A percentile compares a stretch with the other conserved stretches of the same genome.
These are phyloP conservation scores for Cryptus armator DNA, from an alignment of 2,888 invertebrate species.

Conservation along the genomic window DNA sequence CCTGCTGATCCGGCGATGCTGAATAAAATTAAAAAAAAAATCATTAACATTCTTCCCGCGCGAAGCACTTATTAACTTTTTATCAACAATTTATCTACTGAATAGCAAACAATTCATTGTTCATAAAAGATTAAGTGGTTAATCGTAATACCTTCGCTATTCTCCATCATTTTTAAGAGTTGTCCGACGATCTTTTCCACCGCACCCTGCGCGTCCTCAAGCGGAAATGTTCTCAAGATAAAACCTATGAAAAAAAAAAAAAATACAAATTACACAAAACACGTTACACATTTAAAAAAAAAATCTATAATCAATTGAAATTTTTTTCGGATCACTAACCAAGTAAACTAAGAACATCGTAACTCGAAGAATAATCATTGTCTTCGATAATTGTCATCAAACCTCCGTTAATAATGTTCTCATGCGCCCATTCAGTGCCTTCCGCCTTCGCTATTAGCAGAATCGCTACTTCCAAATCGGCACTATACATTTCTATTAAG, in stretches of 20 bases:
- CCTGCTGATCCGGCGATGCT: conserved; percentile 78
- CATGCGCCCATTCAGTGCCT: conserved; percentile 82
- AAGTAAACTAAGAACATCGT: conserved; percentile 77
- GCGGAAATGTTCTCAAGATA: conserved; percentile 78
- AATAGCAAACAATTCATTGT: not conserved
- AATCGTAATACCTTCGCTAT: conserved; percentile 74
- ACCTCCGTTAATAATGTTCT: conserved; percentile 80
- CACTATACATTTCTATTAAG: conserved; percentile 71
- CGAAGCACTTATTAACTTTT: too few relatives aligned
- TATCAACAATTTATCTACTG: too few relatives aligned
- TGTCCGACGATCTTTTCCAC: conserved; percentile 76
- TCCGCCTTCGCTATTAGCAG: conserved; percentile 84
- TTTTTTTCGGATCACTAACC: conserved; percentile 70
- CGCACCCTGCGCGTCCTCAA: conserved; percentile 67
- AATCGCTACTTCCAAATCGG: conserved; percentile 78
- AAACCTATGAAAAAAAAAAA: conserved; percentile 74
- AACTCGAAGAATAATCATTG: conserved; percentile 73
- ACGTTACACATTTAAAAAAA: conserved; percentile 10
- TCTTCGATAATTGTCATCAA: conserved; percentile 77
- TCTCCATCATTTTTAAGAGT: conserved; percentile 76
- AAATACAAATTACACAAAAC: not conserved
- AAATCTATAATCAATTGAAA: conserved; percentile 11
- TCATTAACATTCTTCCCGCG: not conserved
- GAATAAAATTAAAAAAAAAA: not conserved
- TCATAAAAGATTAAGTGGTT: not conserved